Base-by-base conservation (phyloP, 92 coral and sea anemone species). In the Epizoanthus scotinus region DNA sequence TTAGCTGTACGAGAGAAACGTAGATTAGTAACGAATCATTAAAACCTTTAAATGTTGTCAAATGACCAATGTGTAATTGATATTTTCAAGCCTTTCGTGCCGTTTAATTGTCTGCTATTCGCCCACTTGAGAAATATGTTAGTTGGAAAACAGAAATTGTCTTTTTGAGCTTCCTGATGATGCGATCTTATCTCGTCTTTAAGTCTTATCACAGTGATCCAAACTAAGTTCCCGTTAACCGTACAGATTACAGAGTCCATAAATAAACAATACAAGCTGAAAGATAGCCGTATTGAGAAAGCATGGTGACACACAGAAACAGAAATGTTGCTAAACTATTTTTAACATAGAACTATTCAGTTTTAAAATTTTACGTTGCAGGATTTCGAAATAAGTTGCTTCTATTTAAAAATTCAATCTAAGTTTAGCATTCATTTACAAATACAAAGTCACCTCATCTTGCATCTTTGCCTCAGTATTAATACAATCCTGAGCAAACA, bases 241-340 rank as follows among this genome's bases (percentile, higher is more conserved):
- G 36, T 36, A 12, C 22, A 75, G 81, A 75, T 75, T n/a, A 36
- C 55, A 59, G 61, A 73, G 21, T 44, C 36, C 57, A 73, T 55
- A 73, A 55, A 73, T 73, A 73, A 73, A 29, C 61, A 57, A 34
- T 21, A 63, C 67, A 59, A 17, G 69, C 56, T 20, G 81, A 67
- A 24, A 55, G 24, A 17, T 21, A 75, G 40, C 26, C 26, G 12
- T 40, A 63, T 58, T 75, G 60, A 36, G 24, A 25, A 73, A 59
- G 21, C 44, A 25, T 22, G 14, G 8, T 17, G 17, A 18, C 28
- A 47, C 52, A 47, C 52, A 47, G 52, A 47, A 9, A 47, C 52
- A 47, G 52, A 47, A 47, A 14, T 47, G 52, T 13, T 47, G 17
- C 52, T 47, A 9, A 47, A 47, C 52, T 47, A 47, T 9, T 7